Base-by-base conservation (phyloP, 1,140 invertebrate species). In the Platorchestia sp. region DNA sequence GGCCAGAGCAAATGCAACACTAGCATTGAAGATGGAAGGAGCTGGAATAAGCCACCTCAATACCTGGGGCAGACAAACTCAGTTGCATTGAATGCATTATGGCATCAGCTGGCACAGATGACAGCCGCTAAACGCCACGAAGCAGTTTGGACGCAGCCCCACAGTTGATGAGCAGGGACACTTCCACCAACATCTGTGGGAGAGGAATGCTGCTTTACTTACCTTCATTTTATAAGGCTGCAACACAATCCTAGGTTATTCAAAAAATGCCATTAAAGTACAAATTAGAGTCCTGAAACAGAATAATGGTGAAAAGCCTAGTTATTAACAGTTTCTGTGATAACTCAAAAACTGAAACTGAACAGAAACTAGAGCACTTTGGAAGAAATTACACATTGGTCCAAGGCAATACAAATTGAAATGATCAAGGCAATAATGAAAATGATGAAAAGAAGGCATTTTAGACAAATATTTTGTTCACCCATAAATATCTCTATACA, bases 171-270 rank as follows among this genome's bases (percentile, higher is more conserved):
- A 93, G 43, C 45, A 47, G 87, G 41, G 91, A 40, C 43, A 40
- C 40, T 93, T 45, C 22, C 59, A 75, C 45, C 91, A 93, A 42
- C 91, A 93, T 93, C 91, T 93, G 91, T 93, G 91, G 91, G 91
- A 93, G 91, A 93, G 91, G 91, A 44, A 93, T 47, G 87, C 45
- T 44, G 44, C 91, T 93, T 93, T 93, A 93, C 91, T 93, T 93
- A 93, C 91, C 91, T 93, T 93, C 91, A 44, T 45, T 93, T 40
- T 14, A 93, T 44, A 45, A 89, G 43, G n/a, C 87, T 89, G 87
- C n/a, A 89, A 44, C 42, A 89, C 87, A 42, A 89, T 89, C 14
- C 59, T 75, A 75, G 59, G 27, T 75, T 10, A 75, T 10, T 75
- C 59, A 75, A 19, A 75, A 51, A 51, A 51, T 51, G 47, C 47